These are phyloP conservation scores for Amphiura filiformis DNA, from an alignment of 35 echinoderm and acorn worm genomes.

Conservation along the genomic window DNA sequence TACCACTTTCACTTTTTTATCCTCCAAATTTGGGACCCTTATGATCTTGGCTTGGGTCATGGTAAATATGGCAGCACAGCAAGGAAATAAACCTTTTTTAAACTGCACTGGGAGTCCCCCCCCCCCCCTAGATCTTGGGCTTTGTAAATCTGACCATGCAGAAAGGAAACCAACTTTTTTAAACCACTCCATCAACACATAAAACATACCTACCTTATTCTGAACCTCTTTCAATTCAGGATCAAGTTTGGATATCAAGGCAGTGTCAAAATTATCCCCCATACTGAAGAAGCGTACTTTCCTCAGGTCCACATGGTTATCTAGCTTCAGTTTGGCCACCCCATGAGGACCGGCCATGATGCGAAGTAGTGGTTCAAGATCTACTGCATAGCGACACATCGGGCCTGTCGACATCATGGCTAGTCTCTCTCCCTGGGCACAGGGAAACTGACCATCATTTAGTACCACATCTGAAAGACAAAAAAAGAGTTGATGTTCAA, in stretches of 20 bases:
- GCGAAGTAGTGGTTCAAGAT: slow-evolving; percentile 66
- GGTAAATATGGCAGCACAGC: background rate
- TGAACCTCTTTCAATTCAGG: slow-evolving; percentile 72
- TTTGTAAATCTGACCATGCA: background rate
- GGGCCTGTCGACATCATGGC: slow-evolving; percentile 74
- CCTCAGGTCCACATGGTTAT: slow-evolving; percentile 64
- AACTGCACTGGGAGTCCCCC: background rate
- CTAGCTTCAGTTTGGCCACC: slow-evolving; percentile 55
- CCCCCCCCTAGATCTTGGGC: background rate
- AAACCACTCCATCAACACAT: background rate
- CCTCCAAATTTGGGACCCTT: background rate
- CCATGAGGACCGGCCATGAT: slow-evolving; percentile 84
- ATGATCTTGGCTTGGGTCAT: background rate
- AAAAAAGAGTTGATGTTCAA: background rate
- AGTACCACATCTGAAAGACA: slow-evolving; percentile 54
- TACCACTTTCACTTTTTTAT: too few relatives aligned
- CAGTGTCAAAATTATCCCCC: slow-evolving; percentile 47
- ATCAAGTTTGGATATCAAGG: slow-evolving; percentile 54
- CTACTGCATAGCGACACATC: slow-evolving; percentile 75
- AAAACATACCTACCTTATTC: slow-evolving; percentile 67
- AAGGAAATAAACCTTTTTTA: background rate
- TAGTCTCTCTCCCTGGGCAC: slow-evolving; percentile 20
- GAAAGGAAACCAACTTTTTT: background rate
- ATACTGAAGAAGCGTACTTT: slow-evolving; percentile 72
- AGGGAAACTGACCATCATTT: slow-evolving; percentile 83